Conservation (phyloP, 37 sponge, comb jelly and placozoan genomes). For the Ephydatia muelleri region DNA sequence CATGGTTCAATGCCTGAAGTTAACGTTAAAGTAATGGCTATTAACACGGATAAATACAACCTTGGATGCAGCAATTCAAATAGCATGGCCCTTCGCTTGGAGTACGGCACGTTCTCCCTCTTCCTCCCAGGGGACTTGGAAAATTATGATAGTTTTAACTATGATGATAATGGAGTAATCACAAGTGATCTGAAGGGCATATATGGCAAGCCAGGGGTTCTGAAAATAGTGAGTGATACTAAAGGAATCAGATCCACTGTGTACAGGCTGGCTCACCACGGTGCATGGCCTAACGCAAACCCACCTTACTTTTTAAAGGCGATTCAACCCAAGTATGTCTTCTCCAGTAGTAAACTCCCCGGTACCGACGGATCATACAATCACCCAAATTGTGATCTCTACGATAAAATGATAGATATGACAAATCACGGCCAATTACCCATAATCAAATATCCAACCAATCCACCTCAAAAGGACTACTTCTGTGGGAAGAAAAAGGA, state of each 20-base stretch:
- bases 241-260: background rate
- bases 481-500: background rate
- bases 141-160: background rate
- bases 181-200: background rate
- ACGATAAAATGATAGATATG: background rate
- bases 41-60: background rate
- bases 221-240: background rate
- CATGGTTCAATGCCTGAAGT: background rate
- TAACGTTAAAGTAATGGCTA: conserved; percentile 6
- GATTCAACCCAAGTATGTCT: background rate
- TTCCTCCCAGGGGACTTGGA: background rate
- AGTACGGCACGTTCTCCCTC: background rate
- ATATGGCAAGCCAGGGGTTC: conserved; percentile 5
- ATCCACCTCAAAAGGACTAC: background rate
- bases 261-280: conserved; percentile 35
- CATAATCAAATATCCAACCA: no score
- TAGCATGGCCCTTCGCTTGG: conserved; percentile 23
- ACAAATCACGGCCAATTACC: background rate
- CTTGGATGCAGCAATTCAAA: background rate
- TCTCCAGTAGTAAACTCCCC: conserved; percentile 6
- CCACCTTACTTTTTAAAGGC: background rate
- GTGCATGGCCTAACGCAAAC: conserved; percentile 22
- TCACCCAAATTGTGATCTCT: background rate
- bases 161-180: background rate
- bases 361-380: background rate